Evolutionary conservation across 2,888 invertebrate genomes (phyloP), one percentile per base, ranked within the genome.

Genomic region (Clanis bilineata): DNA sequence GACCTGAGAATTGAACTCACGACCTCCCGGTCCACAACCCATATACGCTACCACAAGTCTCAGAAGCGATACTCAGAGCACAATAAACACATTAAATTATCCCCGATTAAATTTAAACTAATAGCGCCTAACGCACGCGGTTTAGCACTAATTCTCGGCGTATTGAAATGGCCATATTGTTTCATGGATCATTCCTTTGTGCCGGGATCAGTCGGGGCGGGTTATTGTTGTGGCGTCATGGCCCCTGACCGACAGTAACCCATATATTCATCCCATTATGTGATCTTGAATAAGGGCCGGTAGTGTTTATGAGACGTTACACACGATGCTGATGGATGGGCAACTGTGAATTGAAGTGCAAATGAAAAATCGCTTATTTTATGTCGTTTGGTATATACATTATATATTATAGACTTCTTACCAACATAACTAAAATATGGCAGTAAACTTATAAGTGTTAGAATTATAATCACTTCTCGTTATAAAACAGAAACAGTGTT

Each of bases 241-340:
- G 73, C 73, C 79, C 76, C 84, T 90, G 90, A 88, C 90, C 90
- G 88, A 86, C 85, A 76, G 79, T 82, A 80, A 83, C 80, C 87
- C 88, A 86, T 88, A 88, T 85, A 85, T 87, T 83, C 86, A 83
- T 84, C 81, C 86, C 79, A 86, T 89, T 89, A 88, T 88, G 80
- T 80, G 82, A 85, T 86, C 85, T 82, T 88, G 86, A 87, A 56
- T 51, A 51, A 44, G 41, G 74, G 77, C 78, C 69, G 71, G 72
- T 65, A 69, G 72, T 73, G 74, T 76, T 51, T 77, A 69, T 68
- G 63, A 59, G 55, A 55, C 62, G 63, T 32, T 70, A 81, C 72
- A 78, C 60, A 84, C 74, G 59, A 77, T 0, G 2, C 2, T 0
- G 0, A 2, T 21, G 39, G 18, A 47, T 58, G 23, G 28, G 21